Evolutionary conservation across 2,888 invertebrate genomes (phyloP), one percentile per base, ranked within the genome.

Genomic region (Torymus tubicola): DNA sequence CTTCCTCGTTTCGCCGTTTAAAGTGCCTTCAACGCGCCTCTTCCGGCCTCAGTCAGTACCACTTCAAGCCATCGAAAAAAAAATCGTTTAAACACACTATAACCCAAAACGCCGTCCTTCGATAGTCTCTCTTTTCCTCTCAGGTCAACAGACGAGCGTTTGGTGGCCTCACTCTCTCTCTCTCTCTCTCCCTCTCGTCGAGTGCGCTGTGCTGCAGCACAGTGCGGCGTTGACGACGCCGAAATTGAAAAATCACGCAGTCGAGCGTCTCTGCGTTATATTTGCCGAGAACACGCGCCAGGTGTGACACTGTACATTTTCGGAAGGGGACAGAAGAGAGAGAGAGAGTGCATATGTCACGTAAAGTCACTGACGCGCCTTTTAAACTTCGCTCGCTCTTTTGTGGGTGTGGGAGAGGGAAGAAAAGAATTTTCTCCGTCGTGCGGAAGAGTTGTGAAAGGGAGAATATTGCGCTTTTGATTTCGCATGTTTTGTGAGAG

Each of bases 191-290:
- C 21, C 60, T 1, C 14, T 31, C 2, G 5, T 5, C n/a, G 14
- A 63, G 61, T n/a, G n/a, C n/a, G 31, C 31, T 31, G 3, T 24
- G 24, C 24, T 24, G 3, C 3, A 31, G 31, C 31, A 3, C 8
- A 3, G 31, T 5, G 31, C 8, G 4, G 5, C 31, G 4, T 31
- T 8, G 31, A 10, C 16, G n/a, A n/a, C 12, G 21, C 18, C 42
- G 70, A 57, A 60, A 50, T 60, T 58, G 70, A 60, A 70, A 58
- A 60, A 70, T 42, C 70, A 70, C 42, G 58, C 58, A 57, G 57
- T 50, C 58, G 70, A 58, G 60, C 70, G 70, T 50, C 18, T 31
- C 31, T 31, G 58, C 60, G 55, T 12, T 31, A 69, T 31, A 69
- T 57, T 57, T 31, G 69, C 57, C 69, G 58, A 14, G 52, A 1